Evolutionary conservation across 2,797 vertebrate species (phyloP), one percentile per base, ranked within the genome.

Genomic region (Mormyrus hasselquistii): DNA sequence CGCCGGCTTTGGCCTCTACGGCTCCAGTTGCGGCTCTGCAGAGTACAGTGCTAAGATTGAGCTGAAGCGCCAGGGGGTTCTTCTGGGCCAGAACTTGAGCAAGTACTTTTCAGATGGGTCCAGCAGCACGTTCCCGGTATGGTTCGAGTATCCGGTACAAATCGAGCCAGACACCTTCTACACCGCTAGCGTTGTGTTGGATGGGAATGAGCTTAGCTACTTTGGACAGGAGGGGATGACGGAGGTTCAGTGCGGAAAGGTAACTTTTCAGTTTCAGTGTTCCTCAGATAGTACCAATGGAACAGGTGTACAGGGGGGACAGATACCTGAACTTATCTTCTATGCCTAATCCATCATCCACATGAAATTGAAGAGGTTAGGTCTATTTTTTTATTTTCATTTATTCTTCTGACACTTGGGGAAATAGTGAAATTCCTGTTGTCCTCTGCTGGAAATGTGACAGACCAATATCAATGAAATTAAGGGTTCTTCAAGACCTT

Each of bases 191-290:
- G 98, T 98, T 90, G 96, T 99, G 83, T 95, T 99, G 93, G 98
- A 99, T 29, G 98, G 98, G 44, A 99, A 98, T 0, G 98, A 99
- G 94, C 96, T 99, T 89, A 99, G 98, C 94, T 99, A 99, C 93
- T 99, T 99, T 1, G 98, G 98, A 50, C 98, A 99, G 91, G 98
- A 99, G 92, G 98, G 98, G 89, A 98, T 99, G 98, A 99, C 98
- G 0, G 98, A 99, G 94, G 98, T 99, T 62, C 98, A 99, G 93
- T 98, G 98, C 50, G 98, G 98, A 25, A 98, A 97, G 92, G 98
- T 99, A 90, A 99, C 98, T 92, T 99, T 99, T 92, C 98, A 99
- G 94, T 99, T 99, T 92, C 98, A 99, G 95, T 99, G 98, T 92
- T 99, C 98, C 14, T 99, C 98, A 0, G 98, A 99, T 93, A 99